Evolutionary conservation across 2,888 invertebrate genomes (phyloP).

Genomic region (Auanema sp.): DNA sequence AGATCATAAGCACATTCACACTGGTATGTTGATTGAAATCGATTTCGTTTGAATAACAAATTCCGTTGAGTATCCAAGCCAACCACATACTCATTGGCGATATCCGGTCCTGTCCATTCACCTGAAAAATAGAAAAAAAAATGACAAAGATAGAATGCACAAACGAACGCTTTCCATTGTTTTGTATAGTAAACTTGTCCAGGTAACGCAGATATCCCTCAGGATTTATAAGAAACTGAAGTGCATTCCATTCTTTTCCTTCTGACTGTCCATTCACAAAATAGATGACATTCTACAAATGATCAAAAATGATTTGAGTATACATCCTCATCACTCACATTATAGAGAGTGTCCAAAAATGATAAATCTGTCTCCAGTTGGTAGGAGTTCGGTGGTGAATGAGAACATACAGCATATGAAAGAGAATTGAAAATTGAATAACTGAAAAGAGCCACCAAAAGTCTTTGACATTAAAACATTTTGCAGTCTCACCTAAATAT

Average conservation of each 20-base stretch:
- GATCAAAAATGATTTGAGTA: neutral
- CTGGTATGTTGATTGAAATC: conserved; percentile 28
- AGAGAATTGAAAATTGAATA: conserved; percentile 51
- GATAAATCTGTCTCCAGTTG: conserved; percentile 42
- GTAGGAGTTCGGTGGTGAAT: conserved; percentile 27
- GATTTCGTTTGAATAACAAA: conserved; percentile 31
- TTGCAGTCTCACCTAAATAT: conserved; percentile 32
- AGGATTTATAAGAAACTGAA: conserved; percentile 46
- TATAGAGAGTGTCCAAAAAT: conserved; percentile 40
- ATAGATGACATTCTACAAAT: conserved; percentile 46
- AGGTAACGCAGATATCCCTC: conserved; percentile 37
- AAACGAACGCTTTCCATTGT: conserved; percentile 36
- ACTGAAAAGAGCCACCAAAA: conserved; percentile 23
- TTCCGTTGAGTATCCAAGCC: conserved; percentile 42
- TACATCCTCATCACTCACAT: neutral
- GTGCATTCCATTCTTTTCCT: conserved; percentile 44
- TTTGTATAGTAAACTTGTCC: conserved; percentile 38
- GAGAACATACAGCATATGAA: conserved; percentile 52
- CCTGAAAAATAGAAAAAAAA: conserved; percentile 10
- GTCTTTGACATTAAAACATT: neutral
- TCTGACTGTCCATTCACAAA: conserved; percentile 48
- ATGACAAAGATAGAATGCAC: conserved; percentile 2
- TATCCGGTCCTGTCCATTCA: conserved; percentile 16
- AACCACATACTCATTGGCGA: conserved; percentile 41
- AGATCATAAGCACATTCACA: conserved; percentile 48